Percentiles rank a stretch among this genome's conserved stretches.
phyloP scores from a whole-genome alignment of 2,113 vertebrate genomes.

The Percina caprodes region DNA sequence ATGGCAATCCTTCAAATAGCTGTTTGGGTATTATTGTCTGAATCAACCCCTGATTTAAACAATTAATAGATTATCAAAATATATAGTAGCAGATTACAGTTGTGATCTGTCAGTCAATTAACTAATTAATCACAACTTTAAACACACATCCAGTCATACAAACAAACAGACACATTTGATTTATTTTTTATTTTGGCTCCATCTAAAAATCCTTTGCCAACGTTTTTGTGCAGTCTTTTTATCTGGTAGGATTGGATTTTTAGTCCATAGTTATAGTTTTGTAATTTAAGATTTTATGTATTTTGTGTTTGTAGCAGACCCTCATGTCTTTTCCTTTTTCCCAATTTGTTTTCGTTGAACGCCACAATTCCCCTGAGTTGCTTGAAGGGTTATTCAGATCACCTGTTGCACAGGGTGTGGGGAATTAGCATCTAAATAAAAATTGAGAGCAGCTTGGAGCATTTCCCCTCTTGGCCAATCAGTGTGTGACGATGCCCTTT shows the following conservation, averaged over 20 bases:
- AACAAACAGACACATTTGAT: neutral
- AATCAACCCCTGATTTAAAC: neutral
- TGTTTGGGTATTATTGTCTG: neutral
- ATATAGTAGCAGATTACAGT: neutral
- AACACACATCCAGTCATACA: neutral
- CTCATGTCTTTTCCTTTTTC: too few relatives aligned
- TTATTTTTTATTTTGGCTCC: neutral
- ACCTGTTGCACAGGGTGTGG: too few relatives aligned
- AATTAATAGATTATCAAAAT: neutral
- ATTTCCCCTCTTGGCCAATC: too few relatives aligned
- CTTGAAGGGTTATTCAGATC: too few relatives aligned
- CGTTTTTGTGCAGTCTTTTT: neutral
- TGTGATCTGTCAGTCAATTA: neutral
- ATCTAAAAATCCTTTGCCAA: neutral
- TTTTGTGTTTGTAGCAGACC: too few relatives aligned
- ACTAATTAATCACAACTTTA: too few relatives aligned
- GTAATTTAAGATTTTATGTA: neutral
- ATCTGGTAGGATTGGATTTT: too few relatives aligned
- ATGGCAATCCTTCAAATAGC: neutral
- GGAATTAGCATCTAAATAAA: too few relatives aligned
- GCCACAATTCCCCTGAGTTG: too few relatives aligned
- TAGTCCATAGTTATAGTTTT: neutral
- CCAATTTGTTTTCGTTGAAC: too few relatives aligned
- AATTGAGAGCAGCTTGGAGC: too few relatives aligned
- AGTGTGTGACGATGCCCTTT: too few relatives aligned